A percentile compares a stretch with the other conserved stretches of the same genome.
These are phyloP conservation scores for Pogonomyrmex barbatus DNA, from an alignment of 1,140 invertebrate genomes.

Conservation along the genomic window DNA sequence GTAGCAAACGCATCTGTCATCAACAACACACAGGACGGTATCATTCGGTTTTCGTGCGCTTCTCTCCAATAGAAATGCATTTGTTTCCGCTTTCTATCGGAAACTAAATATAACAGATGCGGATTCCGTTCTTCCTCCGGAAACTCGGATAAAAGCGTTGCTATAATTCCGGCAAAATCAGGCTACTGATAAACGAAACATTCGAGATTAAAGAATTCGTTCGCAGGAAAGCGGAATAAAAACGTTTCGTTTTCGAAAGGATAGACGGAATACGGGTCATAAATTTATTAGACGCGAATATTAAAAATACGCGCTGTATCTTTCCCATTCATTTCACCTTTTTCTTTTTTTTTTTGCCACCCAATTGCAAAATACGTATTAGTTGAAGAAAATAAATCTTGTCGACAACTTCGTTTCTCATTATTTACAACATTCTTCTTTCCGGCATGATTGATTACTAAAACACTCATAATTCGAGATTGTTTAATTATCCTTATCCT, in stretches of 20 bases:
- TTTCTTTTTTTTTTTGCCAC: not conserved
- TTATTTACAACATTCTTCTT: not conserved
- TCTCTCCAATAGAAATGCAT: constrained; percentile 29
- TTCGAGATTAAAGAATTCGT: constrained; percentile 17
- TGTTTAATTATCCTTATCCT: constrained; percentile 8
- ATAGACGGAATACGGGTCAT: not conserved
- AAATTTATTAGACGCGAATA: not conserved
- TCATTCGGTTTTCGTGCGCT: constrained; percentile 47
- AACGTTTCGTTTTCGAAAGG: not conserved
- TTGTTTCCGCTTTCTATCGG: constrained; percentile 42
- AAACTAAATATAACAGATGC: constrained; percentile 56
- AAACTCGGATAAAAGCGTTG: constrained; percentile 49
- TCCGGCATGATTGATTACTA: not conserved
- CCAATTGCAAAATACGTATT: not conserved
- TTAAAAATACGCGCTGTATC: not conserved
- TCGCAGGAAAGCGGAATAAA: not conserved
- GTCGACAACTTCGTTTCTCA: not conserved
- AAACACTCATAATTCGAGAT: not conserved
- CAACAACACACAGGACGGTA: constrained; percentile 37
- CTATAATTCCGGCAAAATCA: constrained; percentile 41
- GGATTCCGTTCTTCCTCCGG: constrained; percentile 29
- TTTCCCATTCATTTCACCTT: not conserved
- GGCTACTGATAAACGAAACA: constrained; percentile 24
- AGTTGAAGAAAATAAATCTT: not conserved
- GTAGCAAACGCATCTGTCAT: constrained; percentile 53